phyloP scores from a whole-genome alignment of 53 echinoderm and acorn worm genomes.

The Holothuria leucospilota region DNA sequence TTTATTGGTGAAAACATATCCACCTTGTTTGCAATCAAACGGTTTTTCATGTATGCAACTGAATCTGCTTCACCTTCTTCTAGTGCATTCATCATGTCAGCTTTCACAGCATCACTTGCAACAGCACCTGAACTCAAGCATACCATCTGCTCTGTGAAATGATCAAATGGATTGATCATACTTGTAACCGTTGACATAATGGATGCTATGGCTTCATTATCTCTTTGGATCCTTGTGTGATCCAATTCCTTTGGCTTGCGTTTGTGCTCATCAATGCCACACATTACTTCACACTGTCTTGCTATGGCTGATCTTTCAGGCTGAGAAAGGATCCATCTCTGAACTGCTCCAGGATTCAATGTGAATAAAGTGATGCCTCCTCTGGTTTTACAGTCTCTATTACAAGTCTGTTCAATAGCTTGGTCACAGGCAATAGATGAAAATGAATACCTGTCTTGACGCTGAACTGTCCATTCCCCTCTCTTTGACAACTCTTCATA shows the following conservation, averaged over 20 bases:
- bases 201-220: not conserved
- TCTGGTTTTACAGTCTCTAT: conserved; percentile 66
- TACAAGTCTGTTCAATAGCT: conserved; percentile 64
- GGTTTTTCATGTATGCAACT: conserved; percentile 1
- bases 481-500: conserved; percentile 6
- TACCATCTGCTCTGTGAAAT: conserved; percentile 7
- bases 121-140: conserved; percentile 63
- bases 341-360: conserved; percentile 44
- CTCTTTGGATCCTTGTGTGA: conserved; percentile 23
- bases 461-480: conserved; percentile 59
- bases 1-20: conserved; percentile 42
- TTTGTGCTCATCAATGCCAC: not conserved
- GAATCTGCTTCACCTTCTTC: conserved; percentile 35
- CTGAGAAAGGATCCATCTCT: conserved; percentile 57
- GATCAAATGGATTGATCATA: conserved; percentile 66
- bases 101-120: conserved; percentile 41
- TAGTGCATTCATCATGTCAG: conserved; percentile 16
- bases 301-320: conserved; percentile 60
- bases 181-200: conserved; percentile 6
- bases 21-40: conserved; percentile 48
- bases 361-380: conserved; percentile 50
- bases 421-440: conserved; percentile 59
- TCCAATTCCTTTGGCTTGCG: conserved; percentile 50
- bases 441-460: conserved; percentile 47
- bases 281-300: conserved; percentile 60